phyloP scores from a whole-genome alignment of 2,113 vertebrate genomes.

The Brienomyrus longianalis region DNA sequence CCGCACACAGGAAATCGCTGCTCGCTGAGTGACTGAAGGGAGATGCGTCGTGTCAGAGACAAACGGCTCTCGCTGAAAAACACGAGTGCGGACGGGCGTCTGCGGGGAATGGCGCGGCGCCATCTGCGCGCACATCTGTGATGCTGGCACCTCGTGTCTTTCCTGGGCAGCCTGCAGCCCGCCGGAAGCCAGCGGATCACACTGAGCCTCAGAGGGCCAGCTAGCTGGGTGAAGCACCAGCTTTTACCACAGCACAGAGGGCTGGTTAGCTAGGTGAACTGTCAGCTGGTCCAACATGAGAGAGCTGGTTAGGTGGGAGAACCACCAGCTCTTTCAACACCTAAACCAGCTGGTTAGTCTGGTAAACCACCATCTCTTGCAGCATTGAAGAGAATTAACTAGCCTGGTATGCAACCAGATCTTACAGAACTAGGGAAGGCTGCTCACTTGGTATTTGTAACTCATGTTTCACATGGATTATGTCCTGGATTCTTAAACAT shows the following conservation, averaged over 20 bases:
- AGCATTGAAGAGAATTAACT: background rate
- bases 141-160: background rate
- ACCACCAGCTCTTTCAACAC: background rate
- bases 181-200: background rate
- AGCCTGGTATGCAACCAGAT: background rate
- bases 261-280: background rate
- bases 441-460: background rate
- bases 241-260: background rate
- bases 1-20: background rate
- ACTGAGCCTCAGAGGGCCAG: background rate
- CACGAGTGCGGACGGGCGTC: background rate
- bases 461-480: background rate
- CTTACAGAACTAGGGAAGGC: background rate
- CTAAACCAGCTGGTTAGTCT: background rate
- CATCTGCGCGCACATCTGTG: conserved; percentile 5
- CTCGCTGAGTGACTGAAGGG: background rate
- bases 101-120: background rate
- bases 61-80: background rate
- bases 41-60: background rate
- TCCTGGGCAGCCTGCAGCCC: conserved; percentile 1
- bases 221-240: background rate
- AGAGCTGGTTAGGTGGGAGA: background rate
- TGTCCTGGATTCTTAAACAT: background rate
- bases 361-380: background rate
- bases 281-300: too few species aligned